Conservation (phyloP, 2,888 invertebrate genomes). For the Pteria penguin region DNA sequence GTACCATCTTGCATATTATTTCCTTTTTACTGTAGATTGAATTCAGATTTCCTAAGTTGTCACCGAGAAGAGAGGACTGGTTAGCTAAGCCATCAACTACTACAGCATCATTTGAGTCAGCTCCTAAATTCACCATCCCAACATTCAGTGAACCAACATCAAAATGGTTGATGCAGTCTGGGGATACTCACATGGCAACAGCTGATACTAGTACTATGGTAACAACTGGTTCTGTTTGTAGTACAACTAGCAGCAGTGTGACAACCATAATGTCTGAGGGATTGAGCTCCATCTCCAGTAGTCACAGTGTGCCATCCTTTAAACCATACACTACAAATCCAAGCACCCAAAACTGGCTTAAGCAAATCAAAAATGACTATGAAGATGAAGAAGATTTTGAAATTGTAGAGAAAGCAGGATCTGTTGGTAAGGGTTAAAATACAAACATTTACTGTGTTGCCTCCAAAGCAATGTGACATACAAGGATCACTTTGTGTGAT, state of each 20-base stretch:
- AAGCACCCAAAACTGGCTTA: conserved; percentile 76
- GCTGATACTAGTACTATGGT: conserved; percentile 24
- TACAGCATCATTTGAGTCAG: conserved; percentile 38
- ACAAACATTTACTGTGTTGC: too few species aligned
- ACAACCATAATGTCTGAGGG: conserved; percentile 2
- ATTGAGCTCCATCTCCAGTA: neutral
- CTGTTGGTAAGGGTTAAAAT: conserved; percentile 29
- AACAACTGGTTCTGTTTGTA: neutral
- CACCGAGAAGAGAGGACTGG: conserved; percentile 69
- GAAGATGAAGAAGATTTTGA: conserved; percentile 76
- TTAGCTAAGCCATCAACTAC: conserved; percentile 53
- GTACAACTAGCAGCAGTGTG: conserved; percentile 5
- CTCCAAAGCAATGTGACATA: too few species aligned
- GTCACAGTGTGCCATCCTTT: conserved; percentile 20
- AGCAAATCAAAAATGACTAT: conserved; percentile 72
- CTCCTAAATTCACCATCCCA: conserved; percentile 52
- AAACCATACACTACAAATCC: conserved; percentile 53
- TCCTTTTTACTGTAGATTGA: conserved; percentile 59
- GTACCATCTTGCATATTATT: too few species aligned
- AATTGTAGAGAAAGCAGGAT: conserved; percentile 62
- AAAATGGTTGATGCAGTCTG: conserved; percentile 50
- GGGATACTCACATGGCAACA: conserved; percentile 5
- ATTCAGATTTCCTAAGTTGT: conserved; percentile 71
- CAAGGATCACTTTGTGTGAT: too few species aligned
- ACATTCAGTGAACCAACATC: conserved; percentile 48